Conservation (phyloP, 2,888 invertebrate species). For the Leptinotarsa juncta region DNA sequence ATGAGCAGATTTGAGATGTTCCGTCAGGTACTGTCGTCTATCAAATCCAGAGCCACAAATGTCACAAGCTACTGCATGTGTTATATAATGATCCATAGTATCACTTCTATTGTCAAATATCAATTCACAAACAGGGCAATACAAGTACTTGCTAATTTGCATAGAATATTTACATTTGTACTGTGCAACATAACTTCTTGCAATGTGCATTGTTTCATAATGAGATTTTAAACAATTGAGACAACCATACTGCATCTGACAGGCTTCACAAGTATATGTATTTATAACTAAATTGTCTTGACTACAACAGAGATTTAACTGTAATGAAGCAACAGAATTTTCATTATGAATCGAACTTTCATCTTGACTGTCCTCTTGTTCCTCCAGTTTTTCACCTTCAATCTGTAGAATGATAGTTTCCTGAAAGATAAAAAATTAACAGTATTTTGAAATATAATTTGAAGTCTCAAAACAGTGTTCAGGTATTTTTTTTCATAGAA, state of each 20-base stretch:
- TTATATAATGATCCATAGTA: conserved; percentile 45
- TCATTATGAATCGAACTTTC: conserved; percentile 13
- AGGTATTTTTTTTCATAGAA: no score
- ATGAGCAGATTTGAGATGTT: conserved; percentile 49
- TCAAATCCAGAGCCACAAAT: conserved; percentile 51
- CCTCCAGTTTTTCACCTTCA: conserved; percentile 38
- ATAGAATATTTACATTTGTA: conserved; percentile 46
- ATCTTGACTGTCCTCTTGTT: conserved; percentile 10
- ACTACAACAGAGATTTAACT: conserved; percentile 28
- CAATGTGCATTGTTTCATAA: conserved; percentile 49
- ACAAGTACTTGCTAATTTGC: conserved; percentile 25
- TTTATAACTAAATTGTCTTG: conserved; percentile 21
- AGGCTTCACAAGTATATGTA: conserved; percentile 40
- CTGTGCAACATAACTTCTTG: conserved; percentile 42
- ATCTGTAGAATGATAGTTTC: conserved; percentile 46
- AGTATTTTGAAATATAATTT: no score
- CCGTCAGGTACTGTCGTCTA: conserved; percentile 47
- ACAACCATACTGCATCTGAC: conserved; percentile 43
- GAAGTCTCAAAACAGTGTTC: no score
- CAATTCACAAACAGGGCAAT: conserved; percentile 41
- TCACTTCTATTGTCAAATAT: conserved; percentile 35
- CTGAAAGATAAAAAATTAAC: conserved; percentile 24
- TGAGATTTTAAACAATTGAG: conserved; percentile 52
- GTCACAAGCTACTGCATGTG: conserved; percentile 50
- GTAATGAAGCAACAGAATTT: conserved; percentile 21